phyloP scores from a whole-genome alignment of 2,113 vertebrate genomes.

The Callorhinus ursinus region DNA sequence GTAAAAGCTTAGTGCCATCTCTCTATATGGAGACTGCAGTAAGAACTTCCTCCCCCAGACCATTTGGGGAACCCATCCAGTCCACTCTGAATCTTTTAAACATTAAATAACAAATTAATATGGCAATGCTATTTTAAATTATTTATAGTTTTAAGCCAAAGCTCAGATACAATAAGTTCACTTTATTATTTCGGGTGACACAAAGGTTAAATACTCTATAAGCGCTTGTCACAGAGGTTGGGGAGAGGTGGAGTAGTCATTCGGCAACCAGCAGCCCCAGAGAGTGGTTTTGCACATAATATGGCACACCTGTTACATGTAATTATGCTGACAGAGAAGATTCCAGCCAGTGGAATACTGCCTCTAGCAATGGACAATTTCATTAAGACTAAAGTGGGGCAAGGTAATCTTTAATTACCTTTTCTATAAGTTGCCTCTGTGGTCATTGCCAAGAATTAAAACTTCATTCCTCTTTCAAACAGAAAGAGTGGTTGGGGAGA shows the following conservation, averaged over 20 bases:
- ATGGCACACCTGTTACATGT: not conserved
- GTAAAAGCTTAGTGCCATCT: not conserved
- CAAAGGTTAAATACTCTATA: not conserved
- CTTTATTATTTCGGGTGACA: not conserved
- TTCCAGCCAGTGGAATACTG: not conserved
- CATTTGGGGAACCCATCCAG: not conserved
- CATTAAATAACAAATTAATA: conserved; percentile 52
- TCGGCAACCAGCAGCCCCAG: not conserved
- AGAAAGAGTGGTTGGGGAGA: not conserved
- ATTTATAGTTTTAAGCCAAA: conserved; percentile 44
- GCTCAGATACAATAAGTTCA: conserved; percentile 1
- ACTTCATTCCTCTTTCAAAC: not conserved
- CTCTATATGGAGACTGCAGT: not conserved
- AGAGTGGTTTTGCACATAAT: not conserved
- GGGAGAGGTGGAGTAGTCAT: not conserved
- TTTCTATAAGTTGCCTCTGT: conserved; percentile 31
- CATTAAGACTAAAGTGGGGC: conserved; percentile 53
- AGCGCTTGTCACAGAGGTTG: not conserved
- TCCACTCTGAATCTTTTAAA: conserved; percentile 32
- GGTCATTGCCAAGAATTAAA: conserved; percentile 47
- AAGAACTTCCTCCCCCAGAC: not conserved
- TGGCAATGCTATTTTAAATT: conserved; percentile 14
- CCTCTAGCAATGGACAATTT: conserved; percentile 42
- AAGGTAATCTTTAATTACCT: conserved; percentile 51
- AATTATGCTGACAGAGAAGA: not conserved